Evolutionary conservation across 2,888 invertebrate genomes (phyloP).

Genomic region (Deilephila elpenor): DNA sequence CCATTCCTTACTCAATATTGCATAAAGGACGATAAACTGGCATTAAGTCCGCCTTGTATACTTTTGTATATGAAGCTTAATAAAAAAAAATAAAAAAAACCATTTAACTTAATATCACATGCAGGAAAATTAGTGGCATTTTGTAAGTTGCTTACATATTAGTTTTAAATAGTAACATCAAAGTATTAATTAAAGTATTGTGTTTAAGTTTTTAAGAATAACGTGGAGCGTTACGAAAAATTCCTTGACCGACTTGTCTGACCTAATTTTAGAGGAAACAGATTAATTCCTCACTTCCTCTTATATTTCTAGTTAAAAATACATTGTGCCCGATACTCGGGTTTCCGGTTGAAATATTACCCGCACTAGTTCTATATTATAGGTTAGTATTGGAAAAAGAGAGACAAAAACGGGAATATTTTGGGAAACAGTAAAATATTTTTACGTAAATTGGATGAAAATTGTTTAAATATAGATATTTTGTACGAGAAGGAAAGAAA

Average conservation of each 20-base stretch:
- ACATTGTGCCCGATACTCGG: constrained; percentile 14
- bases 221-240: constrained; percentile 24
- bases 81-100: too few species aligned
- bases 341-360: neutral
- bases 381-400: neutral
- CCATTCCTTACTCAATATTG: too few species aligned
- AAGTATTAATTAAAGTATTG: neutral
- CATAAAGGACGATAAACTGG: too few species aligned
- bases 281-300: constrained; percentile 34
- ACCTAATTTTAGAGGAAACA: constrained; percentile 38
- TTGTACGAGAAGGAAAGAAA: too few species aligned
- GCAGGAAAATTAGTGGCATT: too few species aligned
- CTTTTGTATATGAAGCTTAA: too few species aligned
- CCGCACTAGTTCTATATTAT: neutral
- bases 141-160: too few species aligned
- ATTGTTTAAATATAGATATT: too few species aligned
- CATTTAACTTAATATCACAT: too few species aligned
- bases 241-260: constrained; percentile 43
- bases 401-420: too few species aligned
- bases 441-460: too few species aligned
- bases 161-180: neutral
- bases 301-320: constrained; percentile 31
- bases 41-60: too few species aligned
- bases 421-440: neutral
- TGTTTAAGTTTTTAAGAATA: constrained; percentile 12